phyloP scores from a whole-genome alignment of 2,888 invertebrate genomes.

The Eumerus sabulonum region DNA sequence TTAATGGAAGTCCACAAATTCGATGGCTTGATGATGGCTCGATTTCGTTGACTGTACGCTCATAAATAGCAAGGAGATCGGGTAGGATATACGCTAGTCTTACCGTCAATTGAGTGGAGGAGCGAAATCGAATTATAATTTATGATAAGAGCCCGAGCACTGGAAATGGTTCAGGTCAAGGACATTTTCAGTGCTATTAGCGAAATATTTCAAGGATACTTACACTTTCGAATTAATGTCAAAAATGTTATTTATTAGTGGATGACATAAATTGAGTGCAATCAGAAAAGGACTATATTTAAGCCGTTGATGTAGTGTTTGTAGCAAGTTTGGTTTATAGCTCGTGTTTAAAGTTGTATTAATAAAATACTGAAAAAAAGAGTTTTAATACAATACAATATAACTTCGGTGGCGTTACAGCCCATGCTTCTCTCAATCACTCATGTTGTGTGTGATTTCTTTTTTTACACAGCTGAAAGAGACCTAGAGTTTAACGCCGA shows the following conservation, averaged over 20 bases:
- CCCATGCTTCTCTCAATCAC: too few relatives aligned
- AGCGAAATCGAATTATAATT: slow-evolving; percentile 61
- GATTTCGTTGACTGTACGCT: slow-evolving; percentile 38
- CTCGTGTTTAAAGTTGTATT: too few relatives aligned
- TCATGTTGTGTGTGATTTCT: too few relatives aligned
- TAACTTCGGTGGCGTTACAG: too few relatives aligned
- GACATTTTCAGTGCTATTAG: slow-evolving; percentile 42
- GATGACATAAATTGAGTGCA: too few relatives aligned
- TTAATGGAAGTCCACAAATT: slow-evolving; percentile 40
- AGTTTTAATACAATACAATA: too few relatives aligned
- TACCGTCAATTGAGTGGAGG: slow-evolving; percentile 34
- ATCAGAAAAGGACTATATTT: too few relatives aligned
- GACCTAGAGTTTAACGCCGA: too few relatives aligned
- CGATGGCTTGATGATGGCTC: slow-evolving; percentile 57
- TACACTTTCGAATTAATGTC: slow-evolving; percentile 53
- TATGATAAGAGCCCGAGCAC: slow-evolving; percentile 34
- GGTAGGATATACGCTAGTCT: slow-evolving; percentile 44
- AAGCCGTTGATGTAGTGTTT: too few relatives aligned
- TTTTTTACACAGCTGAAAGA: too few relatives aligned
- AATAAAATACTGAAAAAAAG: too few relatives aligned
- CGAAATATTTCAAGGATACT: slow-evolving; percentile 48
- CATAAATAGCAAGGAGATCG: slow-evolving; percentile 35
- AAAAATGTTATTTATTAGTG: slow-evolving; percentile 47
- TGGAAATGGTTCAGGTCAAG: slow-evolving; percentile 1
- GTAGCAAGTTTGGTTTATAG: too few relatives aligned